These are phyloP conservation scores for Aricia agestis DNA, from an alignment of 1,140 invertebrate genomes.

Conservation along the genomic window DNA sequence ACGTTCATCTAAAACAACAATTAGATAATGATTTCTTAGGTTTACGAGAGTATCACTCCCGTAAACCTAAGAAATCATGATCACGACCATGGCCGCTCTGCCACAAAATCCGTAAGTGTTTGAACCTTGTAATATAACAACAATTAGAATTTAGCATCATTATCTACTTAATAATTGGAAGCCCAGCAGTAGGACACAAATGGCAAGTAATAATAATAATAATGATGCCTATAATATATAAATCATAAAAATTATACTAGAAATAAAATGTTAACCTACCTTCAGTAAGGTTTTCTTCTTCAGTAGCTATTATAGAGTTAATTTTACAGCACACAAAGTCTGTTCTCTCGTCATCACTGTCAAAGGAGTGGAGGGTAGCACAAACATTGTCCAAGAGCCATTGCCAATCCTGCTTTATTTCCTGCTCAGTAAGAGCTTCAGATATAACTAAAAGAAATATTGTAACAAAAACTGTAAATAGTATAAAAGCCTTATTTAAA, in stretches of 20 bases:
- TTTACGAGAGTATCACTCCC: too few relatives aligned
- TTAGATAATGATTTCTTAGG: too few relatives aligned
- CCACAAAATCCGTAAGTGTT: too few relatives aligned
- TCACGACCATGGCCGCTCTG: too few relatives aligned
- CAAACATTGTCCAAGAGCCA: slow-evolving; percentile 94
- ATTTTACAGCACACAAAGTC: slow-evolving; percentile 98
- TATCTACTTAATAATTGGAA: too few relatives aligned
- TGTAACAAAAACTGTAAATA: background rate
- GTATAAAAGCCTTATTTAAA: too few relatives aligned
- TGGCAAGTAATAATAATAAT: too few relatives aligned
- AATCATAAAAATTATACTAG: too few relatives aligned
- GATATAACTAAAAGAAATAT: slow-evolving; percentile 83
- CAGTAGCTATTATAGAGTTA: slow-evolving; percentile 90
- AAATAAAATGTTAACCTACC: slow-evolving; percentile 47
- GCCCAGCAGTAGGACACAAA: too few relatives aligned
- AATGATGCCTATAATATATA: background rate
- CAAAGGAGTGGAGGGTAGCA: slow-evolving; percentile 91
- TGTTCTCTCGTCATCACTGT: slow-evolving; percentile 94
- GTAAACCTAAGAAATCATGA: too few relatives aligned
- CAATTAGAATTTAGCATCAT: slow-evolving; percentile 22
- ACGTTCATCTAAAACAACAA: too few relatives aligned
- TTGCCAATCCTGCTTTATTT: slow-evolving; percentile 95
- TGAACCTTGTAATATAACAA: too few relatives aligned
- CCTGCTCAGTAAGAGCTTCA: slow-evolving; percentile 88
- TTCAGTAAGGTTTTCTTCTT: slow-evolving; percentile 76